Evolutionary conservation across 2,113 vertebrate species (phyloP).

Genomic region (Ctenomys sociabilis): DNA sequence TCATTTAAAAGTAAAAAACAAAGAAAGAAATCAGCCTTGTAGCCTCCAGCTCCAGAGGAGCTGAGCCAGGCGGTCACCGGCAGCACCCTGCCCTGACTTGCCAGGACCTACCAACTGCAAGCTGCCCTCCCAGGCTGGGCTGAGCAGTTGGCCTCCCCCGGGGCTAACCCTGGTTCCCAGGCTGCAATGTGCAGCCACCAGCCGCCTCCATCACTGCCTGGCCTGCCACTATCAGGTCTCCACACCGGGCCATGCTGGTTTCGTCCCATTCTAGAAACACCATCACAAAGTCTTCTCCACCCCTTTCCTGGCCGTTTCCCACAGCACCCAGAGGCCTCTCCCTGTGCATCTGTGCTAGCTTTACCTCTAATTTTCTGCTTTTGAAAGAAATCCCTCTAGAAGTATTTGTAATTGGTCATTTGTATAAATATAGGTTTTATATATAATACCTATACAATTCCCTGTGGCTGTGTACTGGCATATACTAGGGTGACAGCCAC

Average conservation of each 20-base stretch:
- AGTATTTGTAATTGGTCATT: not conserved
- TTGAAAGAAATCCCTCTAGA: constrained; percentile 3
- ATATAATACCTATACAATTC: not conserved
- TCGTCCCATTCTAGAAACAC: not conserved
- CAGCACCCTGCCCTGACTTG: no score
- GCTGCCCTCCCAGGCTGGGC: no score
- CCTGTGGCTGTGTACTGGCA: not conserved
- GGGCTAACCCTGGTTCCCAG: not conserved
- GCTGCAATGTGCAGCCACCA: not conserved
- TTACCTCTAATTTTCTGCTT: not conserved
- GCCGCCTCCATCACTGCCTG: not conserved
- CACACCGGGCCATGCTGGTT: not conserved
- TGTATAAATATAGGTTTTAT: not conserved
- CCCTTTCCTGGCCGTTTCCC: not conserved
- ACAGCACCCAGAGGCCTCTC: not conserved
- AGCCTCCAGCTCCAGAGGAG: not conserved
- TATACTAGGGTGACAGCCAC: not conserved
- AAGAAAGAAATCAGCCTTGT: not conserved
- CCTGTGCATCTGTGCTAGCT: fast-evolving
- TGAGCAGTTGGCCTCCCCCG: not conserved
- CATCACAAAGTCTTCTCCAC: not conserved
- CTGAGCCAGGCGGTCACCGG: no score
- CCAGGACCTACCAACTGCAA: fast-evolving
- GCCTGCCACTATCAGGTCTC: not conserved
- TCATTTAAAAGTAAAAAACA: not conserved